A percentile compares a stretch with the other conserved stretches of the same genome.
Conservation (phyloP, 2,113 vertebrate species). For the Oncorhynchus tshawytscha region DNA sequence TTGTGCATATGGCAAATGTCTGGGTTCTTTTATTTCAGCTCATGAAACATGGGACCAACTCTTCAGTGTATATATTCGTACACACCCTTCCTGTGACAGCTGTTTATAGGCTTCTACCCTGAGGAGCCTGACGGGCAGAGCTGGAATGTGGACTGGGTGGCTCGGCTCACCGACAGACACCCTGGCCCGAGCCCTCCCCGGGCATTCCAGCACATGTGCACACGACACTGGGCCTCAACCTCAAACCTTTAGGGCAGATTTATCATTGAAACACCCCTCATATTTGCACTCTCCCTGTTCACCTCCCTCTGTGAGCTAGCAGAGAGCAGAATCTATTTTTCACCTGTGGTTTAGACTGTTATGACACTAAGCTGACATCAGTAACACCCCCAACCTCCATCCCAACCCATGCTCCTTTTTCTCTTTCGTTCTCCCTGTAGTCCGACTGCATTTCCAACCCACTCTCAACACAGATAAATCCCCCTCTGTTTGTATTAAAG, state of each 20-base stretch:
- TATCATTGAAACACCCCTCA: not conserved
- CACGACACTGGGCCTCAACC: not conserved
- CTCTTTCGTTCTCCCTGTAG: slow-evolving; percentile 15
- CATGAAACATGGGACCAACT: slow-evolving; percentile 9
- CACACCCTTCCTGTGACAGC: slow-evolving; percentile 28
- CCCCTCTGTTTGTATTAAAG: slow-evolving; percentile 45
- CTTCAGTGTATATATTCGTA: not conserved
- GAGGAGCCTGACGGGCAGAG: slow-evolving; percentile 13
- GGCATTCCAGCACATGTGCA: slow-evolving; percentile 7
- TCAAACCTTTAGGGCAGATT: slow-evolving; percentile 21
- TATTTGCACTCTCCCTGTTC: not conserved
- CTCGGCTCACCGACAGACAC: slow-evolving; percentile 9
- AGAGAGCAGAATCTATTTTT: not conserved
- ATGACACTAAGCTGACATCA: slow-evolving; percentile 29
- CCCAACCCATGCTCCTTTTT: not conserved
- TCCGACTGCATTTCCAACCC: slow-evolving; percentile 30
- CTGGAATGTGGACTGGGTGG: slow-evolving; percentile 49
- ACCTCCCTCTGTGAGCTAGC: not conserved
- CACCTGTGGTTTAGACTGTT: slow-evolving; percentile 15
- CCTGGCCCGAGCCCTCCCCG: not conserved
- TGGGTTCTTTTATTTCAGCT: too few species aligned
- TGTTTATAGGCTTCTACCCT: slow-evolving; percentile 30
- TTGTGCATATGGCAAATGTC: too few species aligned
- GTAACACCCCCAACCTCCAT: too few species aligned
- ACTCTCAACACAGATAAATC: slow-evolving; percentile 48